Conservation (phyloP, 2,888 invertebrate species). For the Desoria tigrina region DNA sequence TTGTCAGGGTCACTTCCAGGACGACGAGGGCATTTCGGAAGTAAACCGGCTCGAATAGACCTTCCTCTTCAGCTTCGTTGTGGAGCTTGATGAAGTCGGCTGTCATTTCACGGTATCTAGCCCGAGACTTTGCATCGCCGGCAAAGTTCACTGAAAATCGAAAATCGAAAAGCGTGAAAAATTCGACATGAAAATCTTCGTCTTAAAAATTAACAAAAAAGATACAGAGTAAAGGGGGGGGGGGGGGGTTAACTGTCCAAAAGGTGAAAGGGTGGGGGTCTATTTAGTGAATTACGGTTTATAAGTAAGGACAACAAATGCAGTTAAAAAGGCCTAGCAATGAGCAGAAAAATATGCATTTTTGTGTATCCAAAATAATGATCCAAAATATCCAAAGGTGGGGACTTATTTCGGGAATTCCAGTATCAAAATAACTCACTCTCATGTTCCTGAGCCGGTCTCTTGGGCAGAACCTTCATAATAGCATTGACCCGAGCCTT, state of each 20-base stretch:
- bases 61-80: constrained; percentile 28
- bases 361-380: neutral
- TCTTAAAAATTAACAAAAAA: no score
- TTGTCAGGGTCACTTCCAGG: constrained; percentile 31
- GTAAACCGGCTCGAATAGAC: constrained; percentile 32
- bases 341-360: neutral
- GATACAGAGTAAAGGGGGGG: no score
- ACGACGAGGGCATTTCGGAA: constrained; percentile 30
- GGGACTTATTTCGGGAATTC: neutral
- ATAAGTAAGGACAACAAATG: no score
- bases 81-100: constrained; percentile 25
- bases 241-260: no score
- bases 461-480: constrained; percentile 25
- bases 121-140: constrained; percentile 20
- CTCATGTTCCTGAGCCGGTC: constrained; percentile 32
- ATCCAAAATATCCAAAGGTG: neutral
- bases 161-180: no score
- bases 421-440: constrained; percentile 20
- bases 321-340: neutral
- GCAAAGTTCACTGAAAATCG: constrained; percentile 28
- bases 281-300: constrained; percentile 1
- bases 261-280: no score
- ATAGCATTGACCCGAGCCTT: constrained; percentile 29
- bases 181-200: no score
- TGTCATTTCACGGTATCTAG: constrained; percentile 30